A percentile compares a stretch with the other conserved stretches of the same genome.
Conservation (phyloP, 2,113 vertebrate genomes). For the Callaeas wilsoni region DNA sequence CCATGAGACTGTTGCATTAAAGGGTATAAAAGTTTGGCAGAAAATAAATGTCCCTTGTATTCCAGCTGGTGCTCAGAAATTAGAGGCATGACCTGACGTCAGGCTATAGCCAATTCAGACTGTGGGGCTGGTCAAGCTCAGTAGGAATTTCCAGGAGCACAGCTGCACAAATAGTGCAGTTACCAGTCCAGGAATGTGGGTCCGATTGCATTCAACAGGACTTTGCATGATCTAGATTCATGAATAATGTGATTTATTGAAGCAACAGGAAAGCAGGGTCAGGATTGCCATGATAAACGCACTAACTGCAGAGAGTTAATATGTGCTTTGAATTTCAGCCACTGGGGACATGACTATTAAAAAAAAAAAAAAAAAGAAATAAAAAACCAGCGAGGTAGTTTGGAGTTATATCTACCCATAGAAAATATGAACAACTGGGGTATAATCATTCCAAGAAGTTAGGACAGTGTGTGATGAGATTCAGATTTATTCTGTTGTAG, state of each 20-base stretch:
- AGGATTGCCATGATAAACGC: background rate
- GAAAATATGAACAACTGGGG: background rate
- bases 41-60: background rate
- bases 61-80: background rate
- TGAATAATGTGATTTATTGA: background rate
- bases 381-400: background rate
- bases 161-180: background rate
- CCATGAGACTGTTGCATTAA: fast-evolving
- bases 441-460: background rate
- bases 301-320: background rate
- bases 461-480: background rate
- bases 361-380: background rate
- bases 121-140: background rate
- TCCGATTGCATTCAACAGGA: background rate
- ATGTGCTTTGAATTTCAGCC: background rate
- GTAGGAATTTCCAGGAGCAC: background rate
- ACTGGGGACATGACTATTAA: background rate
- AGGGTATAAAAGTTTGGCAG: background rate
- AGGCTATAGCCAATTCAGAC: background rate
- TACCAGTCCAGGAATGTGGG: background rate
- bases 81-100: background rate
- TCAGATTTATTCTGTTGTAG: background rate
- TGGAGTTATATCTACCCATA: background rate
- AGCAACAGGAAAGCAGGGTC: background rate
- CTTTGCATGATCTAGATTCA: background rate